A percentile compares a stretch with the other conserved stretches of the same genome.
Evolutionary conservation across 2,797 vertebrate species (phyloP).

Genomic region (Eremophila alpestris): DNA sequence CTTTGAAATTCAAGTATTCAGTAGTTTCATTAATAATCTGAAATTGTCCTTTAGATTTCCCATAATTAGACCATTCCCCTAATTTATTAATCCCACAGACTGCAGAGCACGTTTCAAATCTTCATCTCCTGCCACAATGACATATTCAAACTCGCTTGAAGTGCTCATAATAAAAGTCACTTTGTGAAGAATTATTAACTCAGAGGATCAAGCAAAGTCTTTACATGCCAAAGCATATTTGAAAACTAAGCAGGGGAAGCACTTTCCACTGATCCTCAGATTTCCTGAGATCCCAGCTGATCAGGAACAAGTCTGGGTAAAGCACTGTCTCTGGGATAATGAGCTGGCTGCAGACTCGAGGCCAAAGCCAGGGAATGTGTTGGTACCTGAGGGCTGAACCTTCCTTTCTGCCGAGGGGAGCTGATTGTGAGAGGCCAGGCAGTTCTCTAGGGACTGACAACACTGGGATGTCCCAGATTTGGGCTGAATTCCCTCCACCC

Average conservation of each 20-base stretch:
- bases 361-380: neutral
- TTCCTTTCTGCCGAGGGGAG: neutral
- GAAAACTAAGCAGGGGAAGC: constrained; percentile 15
- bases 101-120: constrained; percentile 50
- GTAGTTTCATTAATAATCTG: constrained; percentile 49
- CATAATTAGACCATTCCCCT: constrained; percentile 48
- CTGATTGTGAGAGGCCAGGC: neutral
- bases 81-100: constrained; percentile 61
- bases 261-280: neutral
- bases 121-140: constrained; percentile 60
- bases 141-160: constrained; percentile 59
- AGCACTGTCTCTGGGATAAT: neutral
- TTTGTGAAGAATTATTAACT: constrained; percentile 65
- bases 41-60: constrained; percentile 49
- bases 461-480: accelerated
- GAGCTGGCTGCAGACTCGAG: neutral
- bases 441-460: neutral
- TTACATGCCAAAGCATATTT: constrained; percentile 6
- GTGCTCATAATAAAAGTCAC: constrained; percentile 62
- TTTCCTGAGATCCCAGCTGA: neutral
- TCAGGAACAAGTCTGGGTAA: neutral
- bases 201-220: constrained; percentile 53
- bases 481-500: neutral
- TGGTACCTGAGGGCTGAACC: neutral
- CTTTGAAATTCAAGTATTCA: constrained; percentile 44